These are phyloP conservation scores for Drosophila antonietae DNA, from an alignment of 2,888 invertebrate species.

Conservation along the genomic window DNA sequence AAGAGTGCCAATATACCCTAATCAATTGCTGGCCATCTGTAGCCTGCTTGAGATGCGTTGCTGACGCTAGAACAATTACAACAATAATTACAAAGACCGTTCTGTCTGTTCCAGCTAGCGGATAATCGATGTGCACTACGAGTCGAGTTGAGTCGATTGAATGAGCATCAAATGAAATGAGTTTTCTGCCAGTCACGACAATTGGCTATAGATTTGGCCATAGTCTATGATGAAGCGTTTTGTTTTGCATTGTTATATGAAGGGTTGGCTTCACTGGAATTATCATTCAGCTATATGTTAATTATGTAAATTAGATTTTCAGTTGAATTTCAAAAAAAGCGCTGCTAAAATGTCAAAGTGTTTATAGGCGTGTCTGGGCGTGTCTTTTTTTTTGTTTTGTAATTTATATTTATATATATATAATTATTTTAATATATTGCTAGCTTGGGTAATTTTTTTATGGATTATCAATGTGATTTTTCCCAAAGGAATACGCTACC, in stretches of 20 bases:
- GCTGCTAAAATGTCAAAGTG: background rate
- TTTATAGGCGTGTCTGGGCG: constrained; percentile 16
- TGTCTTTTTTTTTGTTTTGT: background rate
- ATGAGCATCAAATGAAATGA: constrained; percentile 18
- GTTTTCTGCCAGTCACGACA: constrained; percentile 56
- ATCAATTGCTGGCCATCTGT: background rate
- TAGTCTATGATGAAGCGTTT: background rate
- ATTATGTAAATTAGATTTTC: constrained; percentile 32
- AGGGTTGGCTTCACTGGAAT: constrained; percentile 52
- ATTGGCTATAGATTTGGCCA: constrained; percentile 19
- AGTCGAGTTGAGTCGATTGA: constrained; percentile 3
- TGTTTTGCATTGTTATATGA: constrained; percentile 24
- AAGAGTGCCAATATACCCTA: background rate
- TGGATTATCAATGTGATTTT: constrained; percentile 22
- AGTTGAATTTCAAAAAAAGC: constrained; percentile 3
- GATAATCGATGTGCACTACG: constrained; percentile 42
- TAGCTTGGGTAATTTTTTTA: constrained; percentile 6
- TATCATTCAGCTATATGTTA: constrained; percentile 27
- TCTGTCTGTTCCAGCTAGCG: constrained; percentile 12
- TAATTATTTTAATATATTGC: background rate
- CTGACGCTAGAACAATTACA: constrained; percentile 39
- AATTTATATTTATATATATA: constrained; percentile 8
- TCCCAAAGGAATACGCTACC: background rate
- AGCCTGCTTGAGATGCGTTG: constrained; percentile 1
- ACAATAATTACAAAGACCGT: background rate